Conservation (phyloP, 2,888 invertebrate genomes). For the Drosophila stalkeri region DNA sequence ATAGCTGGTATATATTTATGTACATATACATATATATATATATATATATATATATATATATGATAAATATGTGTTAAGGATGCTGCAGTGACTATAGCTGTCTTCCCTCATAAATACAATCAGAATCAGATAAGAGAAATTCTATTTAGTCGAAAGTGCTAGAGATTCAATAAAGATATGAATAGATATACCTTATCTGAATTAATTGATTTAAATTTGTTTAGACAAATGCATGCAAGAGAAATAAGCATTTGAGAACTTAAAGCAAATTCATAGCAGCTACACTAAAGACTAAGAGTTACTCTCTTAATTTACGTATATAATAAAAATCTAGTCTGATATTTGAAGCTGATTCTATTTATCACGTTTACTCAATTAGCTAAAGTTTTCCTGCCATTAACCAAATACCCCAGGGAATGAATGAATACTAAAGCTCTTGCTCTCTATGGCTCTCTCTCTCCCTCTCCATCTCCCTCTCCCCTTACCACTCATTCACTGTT, state of each 20-base stretch:
- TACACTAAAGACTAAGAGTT: not conserved
- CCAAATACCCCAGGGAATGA: not conserved
- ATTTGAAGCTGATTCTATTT: not conserved
- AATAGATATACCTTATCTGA: not conserved
- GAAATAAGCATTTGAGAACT: not conserved
- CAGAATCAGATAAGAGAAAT: too few relatives aligned
- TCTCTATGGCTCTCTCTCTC: not conserved
- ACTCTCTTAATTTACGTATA: not conserved
- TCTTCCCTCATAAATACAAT: not conserved
- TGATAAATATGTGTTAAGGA: not conserved
- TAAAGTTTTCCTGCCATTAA: not conserved
- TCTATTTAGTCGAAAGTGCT: constrained; percentile 13
- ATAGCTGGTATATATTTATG: too few relatives aligned
- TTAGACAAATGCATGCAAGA: not conserved
- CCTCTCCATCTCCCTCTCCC: not conserved
- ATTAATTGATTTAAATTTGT: constrained; percentile 16
- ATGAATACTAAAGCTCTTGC: not conserved
- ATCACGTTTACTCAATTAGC: not conserved
- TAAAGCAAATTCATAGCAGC: not conserved
- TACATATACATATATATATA: too few relatives aligned
- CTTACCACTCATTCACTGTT: not conserved
- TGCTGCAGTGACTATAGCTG: not conserved
- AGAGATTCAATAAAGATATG: constrained; percentile 29
- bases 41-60: not conserved
- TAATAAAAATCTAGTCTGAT: not conserved